A percentile compares a stretch with the other conserved stretches of the same genome.
Conservation (phyloP, 2,113 vertebrate species). For the Chaenocephalus aceratus region DNA sequence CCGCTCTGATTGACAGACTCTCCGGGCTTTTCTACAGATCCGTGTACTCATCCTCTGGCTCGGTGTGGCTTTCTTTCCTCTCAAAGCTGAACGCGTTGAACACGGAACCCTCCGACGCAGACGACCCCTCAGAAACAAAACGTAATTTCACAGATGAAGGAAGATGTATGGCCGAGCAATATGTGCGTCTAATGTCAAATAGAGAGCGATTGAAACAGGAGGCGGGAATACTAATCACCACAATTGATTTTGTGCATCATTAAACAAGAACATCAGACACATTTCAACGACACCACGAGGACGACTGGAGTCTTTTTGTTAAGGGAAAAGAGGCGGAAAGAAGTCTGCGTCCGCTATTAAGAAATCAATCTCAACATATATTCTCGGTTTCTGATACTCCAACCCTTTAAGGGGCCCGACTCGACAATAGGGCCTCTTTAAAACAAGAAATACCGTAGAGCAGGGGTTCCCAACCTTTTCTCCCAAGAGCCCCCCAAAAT, state of each 20-base stretch:
- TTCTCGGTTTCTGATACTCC: slow-evolving; percentile 7
- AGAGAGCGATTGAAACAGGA: slow-evolving; percentile 5
- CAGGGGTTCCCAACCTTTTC: too few species aligned
- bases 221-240: slow-evolving; percentile 42
- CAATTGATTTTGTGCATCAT: slow-evolving; percentile 58
- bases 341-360: not conserved
- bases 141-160: slow-evolving; percentile 20
- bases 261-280: slow-evolving; percentile 50
- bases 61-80: not conserved
- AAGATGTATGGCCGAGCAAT: not conserved
- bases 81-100: slow-evolving; percentile 43
- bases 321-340: not conserved
- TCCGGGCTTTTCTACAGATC: slow-evolving; percentile 50
- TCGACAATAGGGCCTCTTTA: too few species aligned
- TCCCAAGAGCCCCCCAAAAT: too few species aligned
- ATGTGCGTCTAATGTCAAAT: slow-evolving; percentile 1
- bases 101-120: slow-evolving; percentile 29
- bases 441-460: too few species aligned
- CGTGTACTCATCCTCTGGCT: slow-evolving; percentile 34
- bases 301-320: slow-evolving; percentile 21
- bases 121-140: slow-evolving; percentile 18
- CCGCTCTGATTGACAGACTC: slow-evolving; percentile 67
- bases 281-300: slow-evolving; percentile 21
- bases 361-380: not conserved
- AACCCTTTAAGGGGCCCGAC: too few species aligned